A percentile compares a stretch with the other conserved stretches of the same genome.
Conservation (phyloP, 2,113 vertebrate genomes). For the Myiopsitta monachus region DNA sequence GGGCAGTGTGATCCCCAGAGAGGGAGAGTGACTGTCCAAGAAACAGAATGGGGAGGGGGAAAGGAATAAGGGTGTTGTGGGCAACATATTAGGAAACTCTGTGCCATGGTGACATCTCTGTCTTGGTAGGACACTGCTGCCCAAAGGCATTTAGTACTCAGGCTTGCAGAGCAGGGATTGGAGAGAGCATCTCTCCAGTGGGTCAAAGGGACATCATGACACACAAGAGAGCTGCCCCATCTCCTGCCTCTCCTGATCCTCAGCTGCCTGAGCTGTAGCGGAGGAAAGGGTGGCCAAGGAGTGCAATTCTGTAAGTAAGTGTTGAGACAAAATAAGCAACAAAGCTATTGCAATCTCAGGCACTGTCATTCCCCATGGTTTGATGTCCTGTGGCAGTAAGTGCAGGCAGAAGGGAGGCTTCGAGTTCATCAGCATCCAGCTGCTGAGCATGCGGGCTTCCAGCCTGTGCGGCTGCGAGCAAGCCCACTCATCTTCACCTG, state of each 20-base stretch:
- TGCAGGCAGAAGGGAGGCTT: neutral
- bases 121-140: neutral
- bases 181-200: neutral
- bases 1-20: neutral
- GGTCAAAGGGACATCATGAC: neutral
- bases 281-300: neutral
- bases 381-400: neutral
- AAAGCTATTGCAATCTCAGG: neutral
- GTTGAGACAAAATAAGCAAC: neutral
- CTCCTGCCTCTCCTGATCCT: neutral
- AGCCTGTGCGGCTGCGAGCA: neutral
- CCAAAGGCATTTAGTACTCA: neutral
- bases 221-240: neutral
- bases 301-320: neutral
- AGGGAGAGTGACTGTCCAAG: neutral
- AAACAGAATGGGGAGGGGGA: neutral
- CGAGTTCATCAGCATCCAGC: neutral
- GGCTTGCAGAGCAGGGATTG: neutral
- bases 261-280: neutral
- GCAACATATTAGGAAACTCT: neutral
- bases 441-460: neutral
- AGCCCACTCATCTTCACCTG: rapidly evolving
- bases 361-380: neutral
- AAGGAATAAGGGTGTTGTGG: neutral
- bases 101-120: neutral